Percentiles rank a stretch among this genome's conserved stretches.
Conservation (phyloP, 2,888 invertebrate species). For the Lingula anatina region DNA sequence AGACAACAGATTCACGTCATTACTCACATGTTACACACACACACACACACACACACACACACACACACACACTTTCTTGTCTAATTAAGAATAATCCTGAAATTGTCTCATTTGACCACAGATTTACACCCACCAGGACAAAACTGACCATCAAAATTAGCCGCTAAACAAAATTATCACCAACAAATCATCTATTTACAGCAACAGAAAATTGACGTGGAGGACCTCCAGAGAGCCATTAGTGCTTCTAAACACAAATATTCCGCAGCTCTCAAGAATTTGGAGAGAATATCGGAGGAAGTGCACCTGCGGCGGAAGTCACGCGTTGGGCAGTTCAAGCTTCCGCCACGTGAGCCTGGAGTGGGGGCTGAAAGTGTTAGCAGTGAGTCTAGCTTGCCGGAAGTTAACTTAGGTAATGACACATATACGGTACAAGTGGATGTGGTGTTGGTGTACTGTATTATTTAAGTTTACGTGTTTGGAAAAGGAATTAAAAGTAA, state of each 20-base stretch:
- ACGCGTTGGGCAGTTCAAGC: conserved; percentile 19
- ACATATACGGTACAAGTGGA: too few relatives aligned
- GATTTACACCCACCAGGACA: conserved; percentile 29
- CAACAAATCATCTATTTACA: conserved; percentile 58
- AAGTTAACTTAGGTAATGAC: conserved; percentile 19
- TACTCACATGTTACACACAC: too few relatives aligned
- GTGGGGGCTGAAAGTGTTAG: conserved; percentile 64
- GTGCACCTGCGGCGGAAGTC: conserved; percentile 56
- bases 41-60: too few relatives aligned
- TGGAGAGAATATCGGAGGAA: conserved; percentile 88
- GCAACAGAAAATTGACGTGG: conserved; percentile 35
- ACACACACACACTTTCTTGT: too few relatives aligned
- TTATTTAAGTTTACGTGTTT: too few relatives aligned
- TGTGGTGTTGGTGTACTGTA: too few relatives aligned
- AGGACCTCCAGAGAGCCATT: conserved; percentile 68
- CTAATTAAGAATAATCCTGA: background rate
- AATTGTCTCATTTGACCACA: conserved; percentile 19
- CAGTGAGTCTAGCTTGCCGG: conserved; percentile 17
- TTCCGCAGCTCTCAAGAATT: conserved; percentile 71
- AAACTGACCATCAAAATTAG: background rate
- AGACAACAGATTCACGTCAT: too few relatives aligned
- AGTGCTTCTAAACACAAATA: conserved; percentile 75
- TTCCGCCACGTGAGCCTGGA: conserved; percentile 64
- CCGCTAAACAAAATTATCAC: background rate
- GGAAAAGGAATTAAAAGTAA: too few relatives aligned